Evolutionary conservation across 2,113 vertebrate genomes (phyloP).

Genomic region (Hemicordylus capensis): DNA sequence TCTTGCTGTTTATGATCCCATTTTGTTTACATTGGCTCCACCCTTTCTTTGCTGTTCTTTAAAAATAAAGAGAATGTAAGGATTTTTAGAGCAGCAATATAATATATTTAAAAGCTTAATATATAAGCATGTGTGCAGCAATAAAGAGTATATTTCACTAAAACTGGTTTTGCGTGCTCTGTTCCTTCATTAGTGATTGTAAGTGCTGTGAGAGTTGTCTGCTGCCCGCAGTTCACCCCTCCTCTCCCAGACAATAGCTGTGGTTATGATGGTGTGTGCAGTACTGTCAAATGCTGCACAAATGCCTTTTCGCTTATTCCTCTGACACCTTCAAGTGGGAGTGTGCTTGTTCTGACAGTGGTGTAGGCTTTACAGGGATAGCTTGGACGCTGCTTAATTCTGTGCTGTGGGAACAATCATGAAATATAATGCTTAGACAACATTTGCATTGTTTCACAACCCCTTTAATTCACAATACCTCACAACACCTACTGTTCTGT

Average conservation of each 20-base stretch:
- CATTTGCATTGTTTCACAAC: neutral
- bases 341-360: neutral
- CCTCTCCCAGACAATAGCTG: neutral
- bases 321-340: neutral
- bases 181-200: slow-evolving; percentile 18
- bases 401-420: neutral
- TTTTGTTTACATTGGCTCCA: slow-evolving; percentile 33
- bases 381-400: neutral
- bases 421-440: neutral
- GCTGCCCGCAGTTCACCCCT: neutral
- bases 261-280: no score
- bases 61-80: slow-evolving; percentile 61
- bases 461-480: neutral
- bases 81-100: slow-evolving; percentile 53
- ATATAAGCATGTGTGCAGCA: slow-evolving; percentile 63
- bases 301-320: neutral
- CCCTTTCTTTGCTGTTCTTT: slow-evolving; percentile 43
- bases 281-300: neutral
- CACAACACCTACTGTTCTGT: neutral
- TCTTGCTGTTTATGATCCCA: slow-evolving; percentile 9
- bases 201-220: neutral
- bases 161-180: slow-evolving; percentile 13
- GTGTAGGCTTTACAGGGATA: no score
- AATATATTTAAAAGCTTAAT: slow-evolving; percentile 66
- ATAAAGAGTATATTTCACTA: slow-evolving; percentile 75